Evolutionary conservation across 2,113 vertebrate species (phyloP), one percentile per base, ranked within the genome.

Genomic region (Chitala chitala): DNA sequence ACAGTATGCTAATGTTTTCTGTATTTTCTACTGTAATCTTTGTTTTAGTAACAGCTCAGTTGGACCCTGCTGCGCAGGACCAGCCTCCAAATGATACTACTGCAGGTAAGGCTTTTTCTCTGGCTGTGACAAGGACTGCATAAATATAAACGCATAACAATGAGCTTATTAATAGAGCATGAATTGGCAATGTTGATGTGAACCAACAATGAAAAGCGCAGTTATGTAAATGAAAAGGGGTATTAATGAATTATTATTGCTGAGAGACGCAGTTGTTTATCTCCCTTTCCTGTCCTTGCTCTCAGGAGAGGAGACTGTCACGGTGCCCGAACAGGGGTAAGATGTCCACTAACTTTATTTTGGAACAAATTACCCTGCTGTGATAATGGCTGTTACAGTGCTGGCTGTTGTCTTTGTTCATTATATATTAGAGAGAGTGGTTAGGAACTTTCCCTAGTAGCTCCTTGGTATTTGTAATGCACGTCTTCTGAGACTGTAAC

Each of bases 301-400:
- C 31, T 15, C 74, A 75, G 73, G 72, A 36, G 29, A 54, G 36
- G 61, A 58, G 31, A 4, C 33, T 0, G 73, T 33, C 24, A 33
- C 73, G 54, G 51, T 48, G 50, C 69, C 64, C 46, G 74, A 75
- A 31, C 74, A 75, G 38, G 65, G 74, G 74, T 75, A 46, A 75
- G 73, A 42, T 17, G 13, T 75, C 22, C 63, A 53, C 31, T n/a
- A n/a, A n/a, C n/a, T n/a, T n/a, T n/a, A n/a, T n/a, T n/a, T n/a
- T n/a, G n/a, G n/a, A n/a, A n/a, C n/a, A n/a, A n/a, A n/a, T n/a
- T n/a, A n/a, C n/a, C n/a, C n/a, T n/a, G n/a, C n/a, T n/a, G n/a
- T n/a, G n/a, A n/a, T n/a, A n/a, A n/a, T n/a, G n/a, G n/a, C n/a
- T n/a, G n/a, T n/a, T n/a, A n/a, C n/a, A n/a, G n/a, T n/a, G n/a